Base-by-base conservation (phyloP, 1,140 invertebrate species). In the Arctopsyche grandis region DNA sequence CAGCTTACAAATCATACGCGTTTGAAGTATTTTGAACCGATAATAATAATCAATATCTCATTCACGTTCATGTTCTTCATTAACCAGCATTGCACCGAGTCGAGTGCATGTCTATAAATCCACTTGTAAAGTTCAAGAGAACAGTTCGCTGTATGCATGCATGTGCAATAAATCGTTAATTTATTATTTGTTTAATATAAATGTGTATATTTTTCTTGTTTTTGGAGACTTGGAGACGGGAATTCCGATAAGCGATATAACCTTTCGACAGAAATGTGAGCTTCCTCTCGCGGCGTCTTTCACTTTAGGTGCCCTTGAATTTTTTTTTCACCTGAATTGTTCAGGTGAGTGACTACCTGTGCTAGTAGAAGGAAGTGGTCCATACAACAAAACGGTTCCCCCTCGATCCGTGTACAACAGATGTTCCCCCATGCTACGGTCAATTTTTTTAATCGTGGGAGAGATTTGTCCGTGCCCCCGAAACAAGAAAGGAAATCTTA, bases 351-450 rank as follows among this genome's bases (percentile, higher is more conserved):
- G 71, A 48, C 75, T 81, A 81, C 80, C 80, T 81, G 80, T 48
- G 19, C 16, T 12, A 66, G n/a, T n/a, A n/a, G 46, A 60, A 81
- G 80, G 80, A 81, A 77, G 77, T 79, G 74, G 77, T 81, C 77
- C 80, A 79, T 73, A 75, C 38, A 73, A 81, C 80, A 79, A 79
- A 79, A 74, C 66, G 75, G 70, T 78, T 75, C 43, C 71, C 26
- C 58, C 43, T 69, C 66, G 73, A 66, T 77, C 75, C 69, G n/a
- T 44, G 26, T 46, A 24, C 38, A 79, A 81, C 80, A 81, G 77
- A 81, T 81, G 80, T 81, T 79, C 77, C 29, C 48, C 52, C 52
- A 58, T 71, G 74, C 21, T 60, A 19, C 16, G 56, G 56, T 19
- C 46, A 48, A 19, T 77, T 60, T 71, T 70, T 80, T 77, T 63